phyloP scores from a whole-genome alignment of 2,888 invertebrate species.

The Laspeyria flexula region DNA sequence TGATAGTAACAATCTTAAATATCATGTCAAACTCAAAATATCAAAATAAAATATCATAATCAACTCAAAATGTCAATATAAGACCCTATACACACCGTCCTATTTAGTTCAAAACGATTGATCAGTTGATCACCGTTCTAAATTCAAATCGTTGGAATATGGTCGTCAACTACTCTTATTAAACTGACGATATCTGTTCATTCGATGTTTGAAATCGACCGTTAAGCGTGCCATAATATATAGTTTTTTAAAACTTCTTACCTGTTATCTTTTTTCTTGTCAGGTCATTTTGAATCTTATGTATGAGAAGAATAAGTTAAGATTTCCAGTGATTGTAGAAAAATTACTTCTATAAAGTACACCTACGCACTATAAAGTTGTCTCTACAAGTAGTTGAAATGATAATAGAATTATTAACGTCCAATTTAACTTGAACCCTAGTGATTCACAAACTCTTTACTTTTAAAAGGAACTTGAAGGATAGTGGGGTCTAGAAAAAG shows the following conservation, averaged over 20 bases:
- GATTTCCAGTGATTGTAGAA: constrained; percentile 2
- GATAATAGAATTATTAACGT: constrained; percentile 36
- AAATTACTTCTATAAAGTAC: constrained; percentile 31
- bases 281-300: neutral
- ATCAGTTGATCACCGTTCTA: constrained; percentile 11
- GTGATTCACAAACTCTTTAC: neutral
- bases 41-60: neutral
- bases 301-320: neutral
- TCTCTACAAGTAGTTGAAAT: constrained; percentile 34
- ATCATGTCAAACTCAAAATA: neutral
- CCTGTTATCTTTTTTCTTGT: neutral
- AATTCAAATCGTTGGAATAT: constrained; percentile 15
- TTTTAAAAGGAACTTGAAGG: neutral
- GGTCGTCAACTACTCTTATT: constrained; percentile 14
- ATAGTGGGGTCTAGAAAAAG: neutral
- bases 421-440: constrained; percentile 22
- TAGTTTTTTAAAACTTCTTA: constrained; percentile 23
- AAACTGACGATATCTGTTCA: constrained; percentile 19
- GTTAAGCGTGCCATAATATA: constrained; percentile 25
- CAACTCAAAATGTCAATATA: constrained; percentile 2
- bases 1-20: constrained; percentile 1
- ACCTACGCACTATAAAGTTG: constrained; percentile 44
- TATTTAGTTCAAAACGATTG: constrained; percentile 14
- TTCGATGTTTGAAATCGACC: constrained; percentile 27
- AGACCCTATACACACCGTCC: constrained; percentile 2